A percentile compares a stretch with the other conserved stretches of the same genome.
Conservation (phyloP, 2,797 vertebrate genomes). For the Fratercula arctica region DNA sequence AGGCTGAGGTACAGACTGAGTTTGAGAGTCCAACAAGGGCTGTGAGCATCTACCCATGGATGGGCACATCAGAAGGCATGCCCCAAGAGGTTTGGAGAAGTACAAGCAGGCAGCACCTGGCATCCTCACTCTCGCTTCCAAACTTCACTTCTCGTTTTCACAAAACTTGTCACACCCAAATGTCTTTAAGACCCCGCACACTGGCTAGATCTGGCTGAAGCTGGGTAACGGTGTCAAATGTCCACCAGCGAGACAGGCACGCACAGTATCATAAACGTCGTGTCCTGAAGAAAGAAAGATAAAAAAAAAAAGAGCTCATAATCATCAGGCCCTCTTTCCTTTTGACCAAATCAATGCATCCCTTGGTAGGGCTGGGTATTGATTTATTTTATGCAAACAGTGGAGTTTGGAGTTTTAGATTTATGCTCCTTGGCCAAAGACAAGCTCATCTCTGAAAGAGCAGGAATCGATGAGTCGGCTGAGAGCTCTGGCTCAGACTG, state of each 20-base stretch:
- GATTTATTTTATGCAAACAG: background rate
- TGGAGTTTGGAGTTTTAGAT: background rate
- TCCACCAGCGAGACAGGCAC: background rate
- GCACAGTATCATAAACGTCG: accelerated
- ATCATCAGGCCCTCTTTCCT: background rate
- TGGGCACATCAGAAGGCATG: background rate
- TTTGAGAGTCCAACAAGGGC: background rate
- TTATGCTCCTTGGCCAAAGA: background rate
- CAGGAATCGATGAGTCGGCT: background rate
- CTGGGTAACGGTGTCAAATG: background rate
- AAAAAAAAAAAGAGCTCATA: background rate
- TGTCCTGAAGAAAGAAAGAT: background rate
- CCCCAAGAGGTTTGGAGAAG: background rate
- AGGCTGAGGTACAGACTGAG: background rate
- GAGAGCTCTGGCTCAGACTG: background rate
- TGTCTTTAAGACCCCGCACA: background rate
- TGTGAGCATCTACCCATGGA: background rate
- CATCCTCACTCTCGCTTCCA: background rate
- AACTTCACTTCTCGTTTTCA: background rate
- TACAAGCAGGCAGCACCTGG: background rate
- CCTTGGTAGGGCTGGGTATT: background rate
- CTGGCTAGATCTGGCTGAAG: background rate
- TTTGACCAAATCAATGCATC: background rate
- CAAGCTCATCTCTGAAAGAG: background rate
- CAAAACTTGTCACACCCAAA: background rate